These are phyloP conservation scores for Ormyrus thymus DNA, from an alignment of 2,888 invertebrate genomes.

Conservation along the genomic window DNA sequence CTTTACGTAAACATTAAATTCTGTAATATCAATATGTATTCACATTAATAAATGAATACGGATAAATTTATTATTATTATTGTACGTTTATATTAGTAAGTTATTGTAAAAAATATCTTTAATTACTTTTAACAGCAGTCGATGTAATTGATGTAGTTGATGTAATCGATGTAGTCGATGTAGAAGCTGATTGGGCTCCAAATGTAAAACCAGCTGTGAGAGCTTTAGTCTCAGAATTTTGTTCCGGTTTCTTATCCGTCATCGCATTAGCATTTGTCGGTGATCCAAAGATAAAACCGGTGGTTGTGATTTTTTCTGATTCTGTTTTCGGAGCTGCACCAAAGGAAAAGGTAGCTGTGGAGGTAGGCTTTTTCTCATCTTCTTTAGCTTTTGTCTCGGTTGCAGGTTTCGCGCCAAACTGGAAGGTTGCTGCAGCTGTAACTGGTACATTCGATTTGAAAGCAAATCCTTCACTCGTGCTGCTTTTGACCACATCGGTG, in stretches of 20 bases:
- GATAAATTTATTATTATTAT: no score
- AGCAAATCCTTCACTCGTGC: slow-evolving; percentile 45
- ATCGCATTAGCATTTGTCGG: slow-evolving; percentile 39
- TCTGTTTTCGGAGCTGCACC: slow-evolving; percentile 8
- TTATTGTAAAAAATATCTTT: no score
- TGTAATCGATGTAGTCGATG: neutral
- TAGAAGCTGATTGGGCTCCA: slow-evolving; percentile 22
- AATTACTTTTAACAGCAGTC: no score
- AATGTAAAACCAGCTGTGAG: slow-evolving; percentile 55
- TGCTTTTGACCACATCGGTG: slow-evolving; percentile 9
- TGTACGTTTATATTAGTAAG: no score
- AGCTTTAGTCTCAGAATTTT: slow-evolving; percentile 50
- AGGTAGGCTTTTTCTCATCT: slow-evolving; percentile 8
- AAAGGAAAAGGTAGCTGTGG: slow-evolving; percentile 56
- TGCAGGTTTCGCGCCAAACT: slow-evolving; percentile 47
- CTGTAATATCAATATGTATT: no score
- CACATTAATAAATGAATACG: no score
- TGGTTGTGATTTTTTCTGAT: neutral
- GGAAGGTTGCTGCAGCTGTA: slow-evolving; percentile 54
- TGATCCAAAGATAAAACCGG: slow-evolving; percentile 57
- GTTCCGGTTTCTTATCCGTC: slow-evolving; percentile 49
- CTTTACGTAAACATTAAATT: no score
- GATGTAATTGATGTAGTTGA: neutral
- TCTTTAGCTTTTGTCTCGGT: slow-evolving; percentile 37
- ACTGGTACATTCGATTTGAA: slow-evolving; percentile 55